Base-by-base conservation (phyloP, 2,888 invertebrate species). In the Cyclophora punctaria region DNA sequence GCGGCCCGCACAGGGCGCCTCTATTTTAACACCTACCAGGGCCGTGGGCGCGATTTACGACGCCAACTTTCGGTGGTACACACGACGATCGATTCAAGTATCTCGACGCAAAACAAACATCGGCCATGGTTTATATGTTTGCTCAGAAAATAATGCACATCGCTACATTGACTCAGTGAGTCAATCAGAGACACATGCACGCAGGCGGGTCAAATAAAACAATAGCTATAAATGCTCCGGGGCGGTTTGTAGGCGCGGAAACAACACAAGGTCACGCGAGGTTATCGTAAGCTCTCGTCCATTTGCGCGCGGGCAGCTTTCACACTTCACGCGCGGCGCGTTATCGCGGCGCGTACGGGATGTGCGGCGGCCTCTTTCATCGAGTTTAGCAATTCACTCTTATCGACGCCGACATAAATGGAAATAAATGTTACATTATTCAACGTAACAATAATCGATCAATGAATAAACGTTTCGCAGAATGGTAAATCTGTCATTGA, bases 21-120 rank as follows among this genome's bases (percentile, higher is more conserved):
- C 85, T 85, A 86, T 86, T 85, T 87, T 85, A 85, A 87, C 85
- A 86, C 84, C 82, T 83, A 81, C 79, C 69, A 67, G 62, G 66
- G 67, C 63, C 78, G 84, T 85, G 83, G 82, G 83, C 81, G 83
- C 83, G 73, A 83, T 84, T 86, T 83, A 86, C 81, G 82, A 62
- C 63, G 64, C 64, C 64, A 64, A 56, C 63, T 63, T 64, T 72
- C 65, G 58, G 60, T 56, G 60, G 59, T 63, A 67, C 69, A 62
- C 62, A 64, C 64, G 60, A 66, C 68, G 66, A 69, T 64, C 66
- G 63, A 75, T 75, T 71, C 69, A 67, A 74, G 67, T 66, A 63
- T 66, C 37, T 37, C 37, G 64, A 64, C 57, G 59, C 57, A 54
- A 59, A 50, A 57, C 60, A 60, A 60, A 63, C 60, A 60, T 59